Evolutionary conservation across 2,888 invertebrate species (phyloP), one percentile per base, ranked within the genome.

Genomic region (Lithophane socia): DNA sequence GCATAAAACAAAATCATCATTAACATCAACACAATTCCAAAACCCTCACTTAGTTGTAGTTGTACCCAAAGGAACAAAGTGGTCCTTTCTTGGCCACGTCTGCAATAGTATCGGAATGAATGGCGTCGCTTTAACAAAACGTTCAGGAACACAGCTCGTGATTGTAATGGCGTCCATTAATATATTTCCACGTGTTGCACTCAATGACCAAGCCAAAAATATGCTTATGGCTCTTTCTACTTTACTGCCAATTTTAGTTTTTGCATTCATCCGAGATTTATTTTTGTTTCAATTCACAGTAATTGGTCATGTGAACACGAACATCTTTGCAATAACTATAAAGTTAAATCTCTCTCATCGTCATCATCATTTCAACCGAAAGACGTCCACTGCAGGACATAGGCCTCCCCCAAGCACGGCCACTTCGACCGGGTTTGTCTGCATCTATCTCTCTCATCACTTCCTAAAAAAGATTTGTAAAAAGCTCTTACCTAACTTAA

Each of bases 101-200:
- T 52, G 56, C 60, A 69, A 73, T 75, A 80, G 58, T 71, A 72
- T 80, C 37, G 12, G 60, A 69, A 80, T 72, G 63, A 77, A 83
- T 63, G 70, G n/a, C 42, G 21, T 44, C 74, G 29, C 61, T 77
- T 85, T 75, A 81, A 44, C 63, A 56, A 72, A 77, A 66, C 69
- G 60, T 37, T 81, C 24, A 63, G 54, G 68, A 73, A 75, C 77
- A 74, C 63, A 42, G 60, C 44, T 60, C 63, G n/a, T 64, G 74
- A 77, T 81, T 78, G 78, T 85, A 75, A 85, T 78, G 52, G 69
- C 63, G 24, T 64, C 47, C 66, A 67, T 44, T 73, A 58, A 85
- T 72, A 71, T 76, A 81, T 85, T 21, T 66, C 72, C 74, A 82
- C 85, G 61, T 85, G 85, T 84, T 82, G 85, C 85, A 81, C 69